Evolutionary conservation across 2,797 vertebrate species (phyloP), one percentile per base, ranked within the genome.

Genomic region (Anolis apletophallus): DNA sequence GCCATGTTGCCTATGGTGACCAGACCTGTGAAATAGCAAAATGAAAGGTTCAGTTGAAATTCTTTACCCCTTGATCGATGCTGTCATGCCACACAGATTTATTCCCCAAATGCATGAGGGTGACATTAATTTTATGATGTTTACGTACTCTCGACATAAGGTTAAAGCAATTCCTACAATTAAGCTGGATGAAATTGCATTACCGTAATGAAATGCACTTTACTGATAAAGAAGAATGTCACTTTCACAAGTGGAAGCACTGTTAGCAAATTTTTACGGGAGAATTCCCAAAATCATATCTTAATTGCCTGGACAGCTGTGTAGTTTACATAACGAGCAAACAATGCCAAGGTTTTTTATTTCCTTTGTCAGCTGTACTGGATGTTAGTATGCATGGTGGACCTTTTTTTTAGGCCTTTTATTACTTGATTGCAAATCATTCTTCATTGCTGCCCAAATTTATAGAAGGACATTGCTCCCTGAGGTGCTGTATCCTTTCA

Each of bases 401-500:
- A 97, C 96, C 95, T 96, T 97, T 97, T 40, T 71, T 96, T 95
- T 87, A 95, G 95, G 96, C 94, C 95, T 96, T 97, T 97, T 97
- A 97, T 97, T 97, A 97, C 97, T 97, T 97, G 97, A 97, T 97
- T 97, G 97, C 97, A 97, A 97, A 97, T 97, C 96, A 97, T 97
- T 97, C 97, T 97, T 97, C 96, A 97, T 97, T 97, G 97, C 97
- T 97, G 96, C 96, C 96, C 96, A 97, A 97, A 97, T 97, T 97
- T 97, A 97, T 97, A 97, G 97, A 96, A 97, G 97, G 96, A 97
- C 97, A 97, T 97, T 97, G 96, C 96, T 97, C 97, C 97, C 97
- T 85, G 94, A 97, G 97, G 97, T 97, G 96, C 96, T 95, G 95
- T 97, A 97, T 97, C 96, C 96, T 97, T 97, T 97, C 97, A 97